Conservation (phyloP, 1,140 invertebrate genomes). For the Drosophila athabasca region DNA sequence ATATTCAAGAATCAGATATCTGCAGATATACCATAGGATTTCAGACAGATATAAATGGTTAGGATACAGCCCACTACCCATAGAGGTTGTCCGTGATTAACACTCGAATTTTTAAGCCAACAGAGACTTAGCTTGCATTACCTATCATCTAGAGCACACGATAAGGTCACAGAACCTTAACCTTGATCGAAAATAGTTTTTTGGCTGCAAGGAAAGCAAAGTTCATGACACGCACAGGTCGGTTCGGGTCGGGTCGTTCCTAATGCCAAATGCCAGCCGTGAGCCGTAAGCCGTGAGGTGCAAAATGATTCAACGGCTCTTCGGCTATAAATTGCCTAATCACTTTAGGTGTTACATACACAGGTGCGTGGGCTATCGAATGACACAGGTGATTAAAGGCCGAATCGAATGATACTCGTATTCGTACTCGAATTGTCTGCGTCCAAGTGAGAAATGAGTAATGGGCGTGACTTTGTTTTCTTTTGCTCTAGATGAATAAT, state of each 20-base stretch:
- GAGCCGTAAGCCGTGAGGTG: conserved; percentile 42
- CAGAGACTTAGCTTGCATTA: no score
- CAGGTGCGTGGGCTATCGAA: conserved; percentile 47
- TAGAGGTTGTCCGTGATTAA: no score
- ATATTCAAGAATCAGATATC: no score
- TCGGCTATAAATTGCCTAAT: conserved; percentile 58
- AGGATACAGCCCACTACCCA: no score
- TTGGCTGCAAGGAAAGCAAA: conserved; percentile 5
- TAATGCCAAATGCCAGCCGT: conserved; percentile 38
- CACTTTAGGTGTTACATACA: conserved; percentile 41
- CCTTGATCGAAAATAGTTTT: conserved; percentile 37
- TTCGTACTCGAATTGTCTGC: conserved; percentile 19
- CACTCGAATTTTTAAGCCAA: no score
- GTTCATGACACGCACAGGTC: conserved; percentile 46
- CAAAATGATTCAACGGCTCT: conserved; percentile 60
- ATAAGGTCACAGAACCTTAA: conserved; percentile 23
- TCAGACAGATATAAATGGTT: no score
- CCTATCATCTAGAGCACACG: no score
- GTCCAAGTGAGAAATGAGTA: conserved; percentile 23
- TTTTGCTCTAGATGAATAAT: conserved; percentile 23
- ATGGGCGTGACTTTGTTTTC: conserved; percentile 25
- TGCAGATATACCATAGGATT: no score
- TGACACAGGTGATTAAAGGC: conserved; percentile 44
- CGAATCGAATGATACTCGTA: conserved; percentile 26
- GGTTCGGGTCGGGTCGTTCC: neutral